Conservation (phyloP, 2,888 invertebrate genomes). For the Torymus auratus region DNA sequence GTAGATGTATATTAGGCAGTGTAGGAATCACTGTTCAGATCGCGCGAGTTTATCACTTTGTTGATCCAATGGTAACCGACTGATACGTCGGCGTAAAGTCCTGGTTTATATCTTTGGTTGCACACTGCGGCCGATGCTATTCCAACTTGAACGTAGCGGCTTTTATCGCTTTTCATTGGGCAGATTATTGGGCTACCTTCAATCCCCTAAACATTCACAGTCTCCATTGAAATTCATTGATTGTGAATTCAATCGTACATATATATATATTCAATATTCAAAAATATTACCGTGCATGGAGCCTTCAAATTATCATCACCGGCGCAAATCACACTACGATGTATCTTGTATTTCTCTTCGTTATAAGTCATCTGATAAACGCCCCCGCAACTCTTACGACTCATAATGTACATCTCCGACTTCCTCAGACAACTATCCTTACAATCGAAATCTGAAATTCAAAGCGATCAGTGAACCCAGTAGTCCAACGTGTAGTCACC, state of each 20-base stretch:
- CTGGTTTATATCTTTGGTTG: conserved; percentile 82
- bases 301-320: not conserved
- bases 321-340: conserved; percentile 18
- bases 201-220: conserved; percentile 78
- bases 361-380: not conserved
- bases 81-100: conserved; percentile 66
- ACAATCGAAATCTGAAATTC: not conserved
- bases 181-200: conserved; percentile 89
- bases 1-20: not conserved
- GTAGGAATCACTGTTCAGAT: not conserved
- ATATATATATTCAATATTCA: too few relatives aligned
- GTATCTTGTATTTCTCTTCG: not conserved
- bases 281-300: conserved; percentile 11
- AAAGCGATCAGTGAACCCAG: too few relatives aligned
- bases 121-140: conserved; percentile 92
- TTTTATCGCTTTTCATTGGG: conserved; percentile 78
- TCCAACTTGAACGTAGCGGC: conserved; percentile 79
- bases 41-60: not conserved
- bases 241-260: not conserved
- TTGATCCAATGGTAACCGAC: conserved; percentile 2
- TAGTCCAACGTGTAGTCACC: too few relatives aligned
- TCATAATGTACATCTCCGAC: not conserved
- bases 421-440: not conserved
- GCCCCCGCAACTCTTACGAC: not conserved
- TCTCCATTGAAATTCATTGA: not conserved